Conservation (phyloP, 2,888 invertebrate genomes). For the Stictocephala bisonia region DNA sequence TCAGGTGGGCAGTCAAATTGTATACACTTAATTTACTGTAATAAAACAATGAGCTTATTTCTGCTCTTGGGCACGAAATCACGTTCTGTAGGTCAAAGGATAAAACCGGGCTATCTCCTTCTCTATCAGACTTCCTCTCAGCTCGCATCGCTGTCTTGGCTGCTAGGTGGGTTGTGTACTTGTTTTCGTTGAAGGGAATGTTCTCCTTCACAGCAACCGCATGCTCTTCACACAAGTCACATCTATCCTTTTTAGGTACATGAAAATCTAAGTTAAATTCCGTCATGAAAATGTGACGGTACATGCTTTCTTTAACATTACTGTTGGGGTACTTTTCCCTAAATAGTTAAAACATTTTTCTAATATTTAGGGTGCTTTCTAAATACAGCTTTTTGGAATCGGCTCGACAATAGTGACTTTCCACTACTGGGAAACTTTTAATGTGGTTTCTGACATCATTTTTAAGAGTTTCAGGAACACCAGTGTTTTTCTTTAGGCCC, state of each 20-base stretch:
- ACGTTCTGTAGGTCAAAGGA: conserved; percentile 16
- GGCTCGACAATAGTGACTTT: neutral
- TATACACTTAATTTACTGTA: conserved; percentile 10
- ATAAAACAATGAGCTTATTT: conserved; percentile 21
- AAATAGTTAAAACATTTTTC: neutral
- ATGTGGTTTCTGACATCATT: neutral
- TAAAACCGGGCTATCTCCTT: conserved; percentile 18
- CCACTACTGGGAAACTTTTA: neutral
- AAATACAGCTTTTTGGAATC: neutral
- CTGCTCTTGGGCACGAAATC: neutral
- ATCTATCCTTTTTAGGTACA: neutral
- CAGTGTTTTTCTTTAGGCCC: neutral
- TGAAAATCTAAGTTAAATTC: neutral
- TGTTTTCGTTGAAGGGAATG: neutral
- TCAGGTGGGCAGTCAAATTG: conserved; percentile 8
- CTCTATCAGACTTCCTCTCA: neutral
- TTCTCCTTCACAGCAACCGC: neutral
- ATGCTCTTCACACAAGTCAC: neutral
- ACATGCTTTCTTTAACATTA: neutral
- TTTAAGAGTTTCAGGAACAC: neutral
- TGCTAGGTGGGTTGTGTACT: neutral
- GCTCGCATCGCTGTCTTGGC: neutral
- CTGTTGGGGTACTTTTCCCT: neutral
- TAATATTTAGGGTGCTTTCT: neutral
- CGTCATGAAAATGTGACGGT: neutral